Evolutionary conservation across 2,888 invertebrate species (phyloP).

Genomic region (Xylota sylvarum): DNA sequence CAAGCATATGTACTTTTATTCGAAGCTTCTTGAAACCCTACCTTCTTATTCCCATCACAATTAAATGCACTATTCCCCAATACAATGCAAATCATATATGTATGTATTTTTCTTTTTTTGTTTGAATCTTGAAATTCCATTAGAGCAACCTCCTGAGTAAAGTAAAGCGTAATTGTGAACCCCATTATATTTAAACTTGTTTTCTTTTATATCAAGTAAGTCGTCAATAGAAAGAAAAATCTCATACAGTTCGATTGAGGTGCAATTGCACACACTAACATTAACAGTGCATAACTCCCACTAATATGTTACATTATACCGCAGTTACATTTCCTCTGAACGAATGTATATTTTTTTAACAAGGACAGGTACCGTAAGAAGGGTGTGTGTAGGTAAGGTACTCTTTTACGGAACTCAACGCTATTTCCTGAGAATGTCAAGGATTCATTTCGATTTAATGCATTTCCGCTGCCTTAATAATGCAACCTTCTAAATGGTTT

Average conservation of each 20-base stretch:
- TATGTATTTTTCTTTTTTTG: not conserved
- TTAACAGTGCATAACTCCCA: not conserved
- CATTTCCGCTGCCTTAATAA: conserved; percentile 79
- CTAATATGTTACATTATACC: conserved; percentile 48
- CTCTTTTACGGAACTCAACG: conserved; percentile 72
- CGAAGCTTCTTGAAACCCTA: not conserved
- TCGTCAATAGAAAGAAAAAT: conserved; percentile 18
- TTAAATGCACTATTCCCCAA: conserved; percentile 41
- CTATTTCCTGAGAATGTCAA: conserved; percentile 78
- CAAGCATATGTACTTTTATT: too few species aligned
- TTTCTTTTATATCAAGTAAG: conserved; percentile 59
- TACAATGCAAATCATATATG: conserved; percentile 20
- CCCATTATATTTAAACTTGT: conserved; percentile 74
- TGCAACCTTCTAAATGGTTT: conserved; percentile 68
- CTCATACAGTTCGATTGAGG: conserved; percentile 52
- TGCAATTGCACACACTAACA: conserved; percentile 40
- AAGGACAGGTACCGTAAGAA: conserved; percentile 55
- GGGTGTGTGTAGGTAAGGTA: conserved; percentile 9
- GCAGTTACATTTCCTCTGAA: conserved; percentile 55
- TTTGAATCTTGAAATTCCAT: conserved; percentile 58
- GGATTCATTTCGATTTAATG: conserved; percentile 79
- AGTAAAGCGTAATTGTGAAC: conserved; percentile 53
- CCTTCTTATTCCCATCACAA: not conserved
- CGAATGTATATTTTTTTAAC: conserved; percentile 38
- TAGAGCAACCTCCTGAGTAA: conserved; percentile 51